phyloP scores from a whole-genome alignment of 2,113 vertebrate genomes.

The Murina feae region DNA sequence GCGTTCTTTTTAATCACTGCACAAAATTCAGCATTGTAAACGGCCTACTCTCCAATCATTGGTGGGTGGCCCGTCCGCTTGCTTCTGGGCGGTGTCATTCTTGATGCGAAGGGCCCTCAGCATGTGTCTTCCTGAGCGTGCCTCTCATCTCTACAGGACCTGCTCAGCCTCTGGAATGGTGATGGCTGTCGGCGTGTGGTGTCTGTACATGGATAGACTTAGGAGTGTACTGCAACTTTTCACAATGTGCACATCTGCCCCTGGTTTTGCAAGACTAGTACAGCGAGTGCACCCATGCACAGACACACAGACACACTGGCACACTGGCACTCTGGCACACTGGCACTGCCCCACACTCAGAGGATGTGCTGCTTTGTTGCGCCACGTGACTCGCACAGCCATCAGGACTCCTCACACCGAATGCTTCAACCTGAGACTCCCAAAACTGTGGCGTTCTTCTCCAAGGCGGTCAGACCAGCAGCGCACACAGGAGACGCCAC shows the following conservation, averaged over 20 bases:
- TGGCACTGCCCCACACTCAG: too few relatives aligned
- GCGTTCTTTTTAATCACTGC: background rate
- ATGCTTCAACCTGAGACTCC: accelerated
- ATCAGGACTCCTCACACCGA: background rate
- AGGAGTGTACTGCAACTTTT: too few relatives aligned
- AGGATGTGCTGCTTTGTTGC: accelerated
- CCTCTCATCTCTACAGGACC: background rate
- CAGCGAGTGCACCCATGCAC: accelerated
- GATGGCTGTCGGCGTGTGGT: accelerated
- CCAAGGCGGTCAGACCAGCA: accelerated
- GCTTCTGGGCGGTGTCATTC: background rate
- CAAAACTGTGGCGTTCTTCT: background rate
- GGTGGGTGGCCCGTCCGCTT: background rate
- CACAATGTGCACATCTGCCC: too few relatives aligned
- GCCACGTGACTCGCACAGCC: accelerated
- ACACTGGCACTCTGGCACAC: too few relatives aligned
- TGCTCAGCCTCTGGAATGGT: accelerated
- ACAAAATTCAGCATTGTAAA: background rate
- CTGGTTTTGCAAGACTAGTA: background rate
- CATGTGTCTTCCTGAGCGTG: background rate
- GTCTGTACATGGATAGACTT: accelerated
- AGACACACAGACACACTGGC: too few relatives aligned
- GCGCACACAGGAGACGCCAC: too few relatives aligned
- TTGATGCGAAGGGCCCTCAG: background rate
- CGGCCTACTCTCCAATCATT: background rate